These are phyloP conservation scores for Lerista edwardsae DNA, from an alignment of 2,797 vertebrate species.

Conservation along the genomic window DNA sequence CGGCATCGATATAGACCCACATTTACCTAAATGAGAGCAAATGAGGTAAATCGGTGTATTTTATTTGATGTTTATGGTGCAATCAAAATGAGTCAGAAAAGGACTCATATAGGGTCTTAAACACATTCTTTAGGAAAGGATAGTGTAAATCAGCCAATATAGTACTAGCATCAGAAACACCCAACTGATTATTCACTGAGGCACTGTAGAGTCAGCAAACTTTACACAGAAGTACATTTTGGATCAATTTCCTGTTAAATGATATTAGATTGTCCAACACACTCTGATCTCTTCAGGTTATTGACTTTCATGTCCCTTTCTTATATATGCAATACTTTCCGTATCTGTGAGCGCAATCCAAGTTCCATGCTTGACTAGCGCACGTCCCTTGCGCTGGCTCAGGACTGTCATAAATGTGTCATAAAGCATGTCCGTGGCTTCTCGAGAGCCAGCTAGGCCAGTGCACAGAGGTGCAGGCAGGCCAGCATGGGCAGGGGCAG, in stretches of 20 bases:
- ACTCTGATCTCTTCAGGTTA: background rate
- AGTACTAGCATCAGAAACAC: slow-evolving; percentile 1
- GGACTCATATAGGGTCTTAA: slow-evolving; percentile 9
- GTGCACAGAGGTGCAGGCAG: too few relatives aligned
- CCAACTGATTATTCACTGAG: background rate
- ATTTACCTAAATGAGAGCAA: slow-evolving; percentile 58
- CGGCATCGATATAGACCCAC: slow-evolving; percentile 43
- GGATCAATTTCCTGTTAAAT: background rate
- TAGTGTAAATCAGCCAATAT: slow-evolving; percentile 39
- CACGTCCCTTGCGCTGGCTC: too few relatives aligned
- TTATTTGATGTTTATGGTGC: slow-evolving; percentile 52
- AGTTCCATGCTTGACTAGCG: too few relatives aligned
- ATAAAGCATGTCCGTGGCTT: too few relatives aligned
- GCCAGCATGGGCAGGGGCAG: too few relatives aligned
- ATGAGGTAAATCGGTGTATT: slow-evolving; percentile 58
- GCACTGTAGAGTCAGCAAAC: slow-evolving; percentile 3
- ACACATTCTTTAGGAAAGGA: slow-evolving; percentile 30
- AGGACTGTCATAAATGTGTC: too few relatives aligned
- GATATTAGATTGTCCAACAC: slow-evolving; percentile 26
- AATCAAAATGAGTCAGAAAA: slow-evolving; percentile 43
- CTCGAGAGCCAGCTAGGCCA: too few relatives aligned
- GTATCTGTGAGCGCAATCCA: too few relatives aligned
- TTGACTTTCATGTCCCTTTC: slow-evolving; percentile 21
- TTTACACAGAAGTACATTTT: slow-evolving; percentile 26
- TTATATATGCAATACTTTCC: background rate